These are phyloP conservation scores for Trichopria drosophilae DNA, from an alignment of 2,888 invertebrate species.

Conservation along the genomic window DNA sequence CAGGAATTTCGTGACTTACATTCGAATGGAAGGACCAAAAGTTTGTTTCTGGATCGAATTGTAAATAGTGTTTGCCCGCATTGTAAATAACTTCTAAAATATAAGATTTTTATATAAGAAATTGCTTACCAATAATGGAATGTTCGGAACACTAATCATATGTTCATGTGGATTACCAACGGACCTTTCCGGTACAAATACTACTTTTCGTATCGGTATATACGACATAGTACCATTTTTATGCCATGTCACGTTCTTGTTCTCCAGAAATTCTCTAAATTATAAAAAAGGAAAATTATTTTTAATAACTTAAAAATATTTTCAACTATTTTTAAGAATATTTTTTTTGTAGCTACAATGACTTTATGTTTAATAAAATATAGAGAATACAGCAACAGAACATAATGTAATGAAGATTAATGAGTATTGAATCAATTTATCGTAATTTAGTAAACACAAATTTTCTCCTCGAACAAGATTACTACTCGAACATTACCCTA, in stretches of 20 bases:
- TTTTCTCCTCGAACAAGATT: too few species aligned
- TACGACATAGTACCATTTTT: conserved; percentile 70
- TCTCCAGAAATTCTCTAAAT: conserved; percentile 70
- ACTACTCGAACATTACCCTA: too few species aligned
- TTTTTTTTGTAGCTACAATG: too few species aligned
- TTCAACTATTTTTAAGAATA: too few species aligned
- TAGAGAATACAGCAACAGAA: too few species aligned
- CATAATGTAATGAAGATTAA: neutral
- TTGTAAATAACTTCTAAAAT: too few species aligned
- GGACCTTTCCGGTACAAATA: conserved; percentile 69
- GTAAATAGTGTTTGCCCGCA: conserved; percentile 26
- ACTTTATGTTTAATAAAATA: too few species aligned
- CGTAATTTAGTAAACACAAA: too few species aligned
- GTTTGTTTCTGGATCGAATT: conserved; percentile 29
- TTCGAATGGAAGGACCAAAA: conserved; percentile 24
- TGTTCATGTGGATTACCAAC: conserved; percentile 67
- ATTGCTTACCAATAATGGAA: conserved; percentile 74
- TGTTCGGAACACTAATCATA: conserved; percentile 68
- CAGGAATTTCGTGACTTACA: too few species aligned
- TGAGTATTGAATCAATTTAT: too few species aligned
- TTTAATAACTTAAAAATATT: too few species aligned
- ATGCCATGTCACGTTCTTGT: conserved; percentile 68
- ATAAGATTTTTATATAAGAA: too few species aligned
- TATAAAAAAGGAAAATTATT: conserved; percentile 1
- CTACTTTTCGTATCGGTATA: conserved; percentile 64